Evolutionary conservation across 2,797 vertebrate species (phyloP).

Genomic region (Diplodus puntazzo): DNA sequence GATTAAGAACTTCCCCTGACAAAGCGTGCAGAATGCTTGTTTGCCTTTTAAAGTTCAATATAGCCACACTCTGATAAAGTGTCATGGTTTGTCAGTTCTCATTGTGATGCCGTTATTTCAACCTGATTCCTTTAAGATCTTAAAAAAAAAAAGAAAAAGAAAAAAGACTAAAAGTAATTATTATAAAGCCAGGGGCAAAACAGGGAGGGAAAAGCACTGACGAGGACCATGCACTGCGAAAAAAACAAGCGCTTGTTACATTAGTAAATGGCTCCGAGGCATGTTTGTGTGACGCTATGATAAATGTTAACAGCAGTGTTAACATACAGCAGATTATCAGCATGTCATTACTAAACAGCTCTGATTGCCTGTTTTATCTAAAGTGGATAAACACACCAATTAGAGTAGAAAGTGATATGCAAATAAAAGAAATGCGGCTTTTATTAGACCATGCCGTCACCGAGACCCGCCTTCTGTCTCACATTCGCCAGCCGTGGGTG

Average conservation of each 20-base stretch:
- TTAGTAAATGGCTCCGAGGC: conserved; percentile 34
- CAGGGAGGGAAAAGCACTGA: neutral
- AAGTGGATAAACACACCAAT: conserved; percentile 46
- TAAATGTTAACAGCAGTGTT: conserved; percentile 41
- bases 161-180: conserved; percentile 52
- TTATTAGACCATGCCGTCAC: conserved; percentile 38
- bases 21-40: conserved; percentile 19
- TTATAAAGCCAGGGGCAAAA: conserved; percentile 36
- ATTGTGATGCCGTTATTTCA: conserved; percentile 55
- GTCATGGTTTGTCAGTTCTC: conserved; percentile 64
- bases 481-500: conserved; percentile 33
- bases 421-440: conserved; percentile 38
- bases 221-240: conserved; percentile 20
- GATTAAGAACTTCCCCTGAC: conserved; percentile 23
- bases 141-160: neutral
- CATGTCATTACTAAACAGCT: conserved; percentile 35
- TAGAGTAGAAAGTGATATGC: conserved; percentile 31
- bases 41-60: conserved; percentile 57
- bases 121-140: conserved; percentile 59
- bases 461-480: conserved; percentile 27
- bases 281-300: conserved; percentile 42
- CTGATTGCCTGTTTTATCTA: conserved; percentile 24
- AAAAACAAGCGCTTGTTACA: conserved; percentile 13
- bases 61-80: conserved; percentile 50
- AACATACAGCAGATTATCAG: conserved; percentile 50